Percentiles rank a stretch among this genome's conserved stretches.
Conservation (phyloP, 2,113 vertebrate genomes). For the Oreotrochilus melanogaster region DNA sequence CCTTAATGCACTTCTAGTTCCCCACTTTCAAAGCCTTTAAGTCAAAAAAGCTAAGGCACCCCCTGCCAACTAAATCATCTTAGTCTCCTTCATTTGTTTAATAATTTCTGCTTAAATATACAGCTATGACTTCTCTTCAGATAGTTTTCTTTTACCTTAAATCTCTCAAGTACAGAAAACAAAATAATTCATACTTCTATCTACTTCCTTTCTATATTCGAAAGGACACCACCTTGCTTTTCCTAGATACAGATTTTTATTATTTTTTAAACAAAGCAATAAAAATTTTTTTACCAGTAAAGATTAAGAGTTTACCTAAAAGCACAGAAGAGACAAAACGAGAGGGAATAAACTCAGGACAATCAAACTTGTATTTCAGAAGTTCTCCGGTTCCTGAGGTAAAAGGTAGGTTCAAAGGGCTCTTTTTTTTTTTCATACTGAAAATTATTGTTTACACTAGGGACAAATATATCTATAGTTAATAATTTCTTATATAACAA, state of each 20-base stretch:
- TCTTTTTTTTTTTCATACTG: not conserved
- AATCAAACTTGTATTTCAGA: not conserved
- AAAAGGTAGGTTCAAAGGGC: not conserved
- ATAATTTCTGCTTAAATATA: not conserved
- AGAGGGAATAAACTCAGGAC: not conserved
- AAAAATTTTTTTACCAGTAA: not conserved
- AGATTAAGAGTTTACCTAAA: not conserved
- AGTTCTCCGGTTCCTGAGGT: not conserved
- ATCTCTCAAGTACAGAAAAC: not conserved
- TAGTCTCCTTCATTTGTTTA: not conserved
- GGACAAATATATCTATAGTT: not conserved
- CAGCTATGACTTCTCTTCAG: not conserved
- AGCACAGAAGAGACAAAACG: not conserved
- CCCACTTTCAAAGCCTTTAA: not conserved
- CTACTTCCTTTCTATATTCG: not conserved
- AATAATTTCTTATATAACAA: not conserved
- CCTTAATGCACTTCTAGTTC: not conserved
- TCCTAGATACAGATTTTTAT: not conserved
- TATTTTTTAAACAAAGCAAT: not conserved
- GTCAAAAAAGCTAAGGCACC: not conserved
- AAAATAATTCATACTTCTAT: not conserved
- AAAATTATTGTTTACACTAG: not conserved
- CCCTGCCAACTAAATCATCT: not conserved
- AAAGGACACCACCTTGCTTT: not conserved
- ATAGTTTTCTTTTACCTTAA: not conserved